A percentile compares a stretch with the other conserved stretches of the same genome.
Conservation (phyloP, 2,888 invertebrate genomes). For the Polydrusus tereticollis region DNA sequence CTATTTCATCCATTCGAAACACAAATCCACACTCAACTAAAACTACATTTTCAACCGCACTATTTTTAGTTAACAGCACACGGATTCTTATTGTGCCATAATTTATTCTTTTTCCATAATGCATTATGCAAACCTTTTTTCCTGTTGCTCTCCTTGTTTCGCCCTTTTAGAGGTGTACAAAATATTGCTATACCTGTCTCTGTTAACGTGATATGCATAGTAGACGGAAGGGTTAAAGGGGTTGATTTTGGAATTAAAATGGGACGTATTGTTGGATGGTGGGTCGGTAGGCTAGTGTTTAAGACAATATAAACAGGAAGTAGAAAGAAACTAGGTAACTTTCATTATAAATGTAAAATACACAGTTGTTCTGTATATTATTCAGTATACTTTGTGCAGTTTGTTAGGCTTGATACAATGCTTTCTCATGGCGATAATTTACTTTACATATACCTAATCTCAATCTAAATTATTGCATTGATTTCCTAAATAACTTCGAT, state of each 20-base stretch:
- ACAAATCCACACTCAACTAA: conserved; percentile 32
- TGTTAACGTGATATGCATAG: conserved; percentile 49
- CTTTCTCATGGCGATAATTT: too few species aligned
- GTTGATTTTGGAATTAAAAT: conserved; percentile 43
- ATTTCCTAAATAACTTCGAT: too few species aligned
- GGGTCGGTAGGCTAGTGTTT: conserved; percentile 18
- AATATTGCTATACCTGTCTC: conserved; percentile 37
- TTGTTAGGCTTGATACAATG: too few species aligned
- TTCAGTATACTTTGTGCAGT: too few species aligned
- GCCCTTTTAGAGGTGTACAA: conserved; percentile 20
- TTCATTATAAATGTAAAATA: too few species aligned
- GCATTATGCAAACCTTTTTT: conserved; percentile 51
- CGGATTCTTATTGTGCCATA: conserved; percentile 43
- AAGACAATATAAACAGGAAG: conserved; percentile 22
- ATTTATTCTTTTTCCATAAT: conserved; percentile 51
- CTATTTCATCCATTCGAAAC: conserved; percentile 12
- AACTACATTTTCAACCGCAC: conserved; percentile 39
- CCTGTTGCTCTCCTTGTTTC: conserved; percentile 45
- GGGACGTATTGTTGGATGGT: conserved; percentile 21
- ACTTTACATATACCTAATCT: too few species aligned
- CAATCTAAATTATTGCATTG: too few species aligned
- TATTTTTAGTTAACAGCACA: conserved; percentile 32
- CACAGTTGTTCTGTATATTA: too few species aligned
- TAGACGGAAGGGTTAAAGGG: conserved; percentile 50
- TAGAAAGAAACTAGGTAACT: conserved; percentile 20